phyloP scores from a whole-genome alignment of 2,888 invertebrate species.

The Ferdinandea cuprea region DNA sequence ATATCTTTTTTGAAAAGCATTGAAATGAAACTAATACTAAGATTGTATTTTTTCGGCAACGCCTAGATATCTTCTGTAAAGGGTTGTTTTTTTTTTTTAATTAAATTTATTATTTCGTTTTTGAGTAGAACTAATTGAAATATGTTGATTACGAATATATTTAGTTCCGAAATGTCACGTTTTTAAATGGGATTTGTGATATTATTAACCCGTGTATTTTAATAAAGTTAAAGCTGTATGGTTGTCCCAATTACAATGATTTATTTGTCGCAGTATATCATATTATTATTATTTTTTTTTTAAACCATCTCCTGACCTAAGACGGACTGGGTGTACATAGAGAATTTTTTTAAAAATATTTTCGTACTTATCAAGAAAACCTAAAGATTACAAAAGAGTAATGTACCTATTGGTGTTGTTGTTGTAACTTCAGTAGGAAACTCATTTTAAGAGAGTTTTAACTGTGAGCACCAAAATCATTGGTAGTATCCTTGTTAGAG shows the following conservation, averaged over 20 bases:
- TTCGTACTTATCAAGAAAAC: too few species aligned
- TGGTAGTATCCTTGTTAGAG: too few species aligned
- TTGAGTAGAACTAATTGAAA: slow-evolving; percentile 26
- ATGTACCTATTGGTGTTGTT: too few species aligned
- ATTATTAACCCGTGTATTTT: neutral
- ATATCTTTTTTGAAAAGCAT: neutral
- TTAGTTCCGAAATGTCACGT: slow-evolving; percentile 2
- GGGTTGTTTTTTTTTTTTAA: slow-evolving; percentile 7
- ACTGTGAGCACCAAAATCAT: too few species aligned
- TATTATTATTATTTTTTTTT: slow-evolving; percentile 14
- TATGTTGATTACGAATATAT: slow-evolving; percentile 28
- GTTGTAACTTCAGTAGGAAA: too few species aligned
- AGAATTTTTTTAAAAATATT: too few species aligned
- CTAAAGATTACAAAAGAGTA: too few species aligned
- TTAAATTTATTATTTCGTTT: neutral
- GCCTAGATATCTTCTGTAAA: neutral
- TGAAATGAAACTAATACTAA: slow-evolving; percentile 16
- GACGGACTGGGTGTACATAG: neutral
- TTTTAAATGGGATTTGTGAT: slow-evolving; percentile 14
- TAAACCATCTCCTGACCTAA: neutral
- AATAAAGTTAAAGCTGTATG: slow-evolving; percentile 20
- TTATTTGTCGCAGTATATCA: slow-evolving; percentile 24
- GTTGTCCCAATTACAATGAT: slow-evolving; percentile 43
- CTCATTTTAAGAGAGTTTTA: too few species aligned
- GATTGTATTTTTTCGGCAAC: neutral